Evolutionary conservation across 2,113 vertebrate species (phyloP), one percentile per base, ranked within the genome.

Genomic region (Neoarius graeffei): DNA sequence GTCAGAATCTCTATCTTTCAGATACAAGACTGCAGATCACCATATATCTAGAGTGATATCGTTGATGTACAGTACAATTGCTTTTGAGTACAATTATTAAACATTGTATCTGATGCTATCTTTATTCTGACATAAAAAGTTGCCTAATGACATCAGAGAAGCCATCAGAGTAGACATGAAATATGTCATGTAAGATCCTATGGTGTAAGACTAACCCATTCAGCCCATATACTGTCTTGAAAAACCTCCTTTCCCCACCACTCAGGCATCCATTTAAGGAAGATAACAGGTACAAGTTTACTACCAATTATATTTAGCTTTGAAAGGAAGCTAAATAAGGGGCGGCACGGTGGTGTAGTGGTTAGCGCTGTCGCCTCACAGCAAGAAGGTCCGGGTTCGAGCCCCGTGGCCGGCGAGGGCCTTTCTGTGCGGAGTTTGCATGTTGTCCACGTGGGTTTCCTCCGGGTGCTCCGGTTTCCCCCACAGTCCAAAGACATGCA

Each of bases 1-100:
- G 71, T 84, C 84, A 48, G 73, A 77, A 71, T 86, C 52, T 73
- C 59, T 69, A 42, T 77, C 35, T 90, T 77, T 76, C 60, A 83
- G n/a, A 82, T 79, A 82, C 71, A 81, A 50, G 77, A 69, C 5
- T 79, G 77, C 27, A 82, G 77, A 11, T 87, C 52, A 76, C 50
- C 57, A 85, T 64, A 85, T 74, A 85, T 81, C 77, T 77, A 66
- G 15, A 87, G 62, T 60, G 25, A 77, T 77, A 83, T 48, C 27
- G 48, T 2, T 74, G 14, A 48, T 59, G 50, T 69, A 81, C 57
- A 57, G 10, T 42, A 52, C 52, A 67, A 35, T 56, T 69, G 25
- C 23, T 81, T 81, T 86, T 14, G 17, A 4, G 27, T 42, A 50
- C 77, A 35, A 59, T 71, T 86, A 81, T 81, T 59, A 87, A 42